Evolutionary conservation across 1,140 invertebrate genomes (phyloP), one percentile per base, ranked within the genome.

Genomic region (Spodoptera frugiperda): DNA sequence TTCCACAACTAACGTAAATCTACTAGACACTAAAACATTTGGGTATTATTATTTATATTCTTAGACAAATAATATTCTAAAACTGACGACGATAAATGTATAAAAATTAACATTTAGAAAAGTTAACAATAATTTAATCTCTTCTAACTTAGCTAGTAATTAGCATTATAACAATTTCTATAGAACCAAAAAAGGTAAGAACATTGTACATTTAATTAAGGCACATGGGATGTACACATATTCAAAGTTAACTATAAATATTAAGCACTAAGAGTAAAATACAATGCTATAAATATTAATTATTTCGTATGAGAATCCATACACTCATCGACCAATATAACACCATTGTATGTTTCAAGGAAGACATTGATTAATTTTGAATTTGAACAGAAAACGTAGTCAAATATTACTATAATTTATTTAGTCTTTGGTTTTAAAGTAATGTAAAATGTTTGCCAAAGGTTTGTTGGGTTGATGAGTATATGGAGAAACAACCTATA

Each of bases 101-200:
- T 89, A 91, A 91, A 87, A 80, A 92, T 90, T 91, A 92, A 93
- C 89, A 90, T 93, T 88, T 86, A 92, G 89, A 84, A 91, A 89
- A 91, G 88, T 92, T 91, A 94, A 94, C 92, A 94, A 94, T 93
- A 93, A 93, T 93, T 93, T 94, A 94, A 94, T 94, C 91, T 94
- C 91, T 87, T 91, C 88, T 92, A 91, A 86, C 82, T 87, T 88
- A 89, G 87, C 85, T 86, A 88, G 83, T 79, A 80, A 85, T 85
- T 89, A 90, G 88, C 85, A 86, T 85, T 87, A 88, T 91, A 94
- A 93, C 91, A 94, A 89, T 85, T 85, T 87, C 68, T 89, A 90
- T 89, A 93, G 89, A 91, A 93, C 88, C 91, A 89, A 81, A 86
- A 39, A 87, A 85, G 78, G 84, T 86, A 81, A 84, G 84, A 89